A percentile compares a stretch with the other conserved stretches of the same genome.
Evolutionary conservation across 2,113 vertebrate species (phyloP).

Genomic region (Chaetops frenatus): DNA sequence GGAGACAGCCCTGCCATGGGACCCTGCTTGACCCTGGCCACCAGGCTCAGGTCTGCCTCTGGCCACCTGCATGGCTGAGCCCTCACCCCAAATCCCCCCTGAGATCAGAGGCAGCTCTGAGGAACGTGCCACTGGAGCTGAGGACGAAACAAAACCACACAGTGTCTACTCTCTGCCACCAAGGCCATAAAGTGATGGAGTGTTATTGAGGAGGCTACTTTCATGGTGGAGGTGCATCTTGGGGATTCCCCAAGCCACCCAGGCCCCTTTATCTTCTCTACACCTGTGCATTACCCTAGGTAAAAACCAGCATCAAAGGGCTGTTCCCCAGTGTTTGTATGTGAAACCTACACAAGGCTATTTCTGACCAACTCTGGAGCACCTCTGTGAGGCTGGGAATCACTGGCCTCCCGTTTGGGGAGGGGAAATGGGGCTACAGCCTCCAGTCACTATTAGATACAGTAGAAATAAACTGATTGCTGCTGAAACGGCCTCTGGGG

Average conservation of each 20-base stretch:
- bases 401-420: fast-evolving
- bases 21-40: background rate
- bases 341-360: fast-evolving
- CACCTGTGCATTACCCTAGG: background rate
- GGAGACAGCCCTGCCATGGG: background rate
- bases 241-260: background rate
- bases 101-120: background rate
- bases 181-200: background rate
- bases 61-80: background rate
- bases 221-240: background rate
- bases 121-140: background rate
- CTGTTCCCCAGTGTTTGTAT: fast-evolving
- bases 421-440: background rate
- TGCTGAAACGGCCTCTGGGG: background rate
- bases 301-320: background rate
- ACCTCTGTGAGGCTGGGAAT: background rate
- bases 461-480: background rate
- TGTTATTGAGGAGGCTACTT: fast-evolving
- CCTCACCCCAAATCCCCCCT: background rate
- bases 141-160: background rate
- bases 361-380: background rate
- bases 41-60: background rate
- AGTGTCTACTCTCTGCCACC: background rate
- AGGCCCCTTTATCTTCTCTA: background rate
- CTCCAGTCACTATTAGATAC: background rate